Evolutionary conservation across 2,797 vertebrate genomes (phyloP).

Genomic region (Trachops cirrhosus): DNA sequence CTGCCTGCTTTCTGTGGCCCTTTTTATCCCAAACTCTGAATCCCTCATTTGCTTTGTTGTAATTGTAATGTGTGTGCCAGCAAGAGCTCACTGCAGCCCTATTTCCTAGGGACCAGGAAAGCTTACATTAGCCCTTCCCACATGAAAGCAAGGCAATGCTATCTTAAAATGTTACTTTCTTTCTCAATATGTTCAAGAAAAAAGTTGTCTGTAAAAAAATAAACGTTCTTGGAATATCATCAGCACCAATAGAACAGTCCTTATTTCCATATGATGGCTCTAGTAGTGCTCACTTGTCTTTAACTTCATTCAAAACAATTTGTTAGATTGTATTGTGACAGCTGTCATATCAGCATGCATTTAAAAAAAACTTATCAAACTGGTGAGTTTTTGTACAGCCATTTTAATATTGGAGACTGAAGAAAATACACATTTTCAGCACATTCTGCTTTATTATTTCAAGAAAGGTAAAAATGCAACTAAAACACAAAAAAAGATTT

Average conservation of each 20-base stretch:
- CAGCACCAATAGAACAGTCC: background rate
- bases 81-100: background rate
- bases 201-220: background rate
- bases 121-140: background rate
- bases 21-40: background rate
- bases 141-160: background rate
- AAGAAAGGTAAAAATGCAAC: background rate
- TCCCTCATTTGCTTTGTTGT: background rate
- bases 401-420: background rate
- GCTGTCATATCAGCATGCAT: background rate
- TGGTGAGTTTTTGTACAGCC: background rate
- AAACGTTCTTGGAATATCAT: background rate
- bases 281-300: background rate
- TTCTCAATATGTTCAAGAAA: slow-evolving; percentile 35
- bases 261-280: background rate
- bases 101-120: background rate
- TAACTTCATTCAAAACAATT: background rate
- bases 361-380: background rate
- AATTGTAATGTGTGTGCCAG: background rate
- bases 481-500: background rate
- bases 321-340: background rate
- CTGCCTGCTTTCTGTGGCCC: background rate
- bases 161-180: background rate
- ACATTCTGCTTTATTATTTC: too few species aligned
- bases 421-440: background rate